Base-by-base conservation (phyloP, 2,113 vertebrate species). In the Alligator sinensis region DNA sequence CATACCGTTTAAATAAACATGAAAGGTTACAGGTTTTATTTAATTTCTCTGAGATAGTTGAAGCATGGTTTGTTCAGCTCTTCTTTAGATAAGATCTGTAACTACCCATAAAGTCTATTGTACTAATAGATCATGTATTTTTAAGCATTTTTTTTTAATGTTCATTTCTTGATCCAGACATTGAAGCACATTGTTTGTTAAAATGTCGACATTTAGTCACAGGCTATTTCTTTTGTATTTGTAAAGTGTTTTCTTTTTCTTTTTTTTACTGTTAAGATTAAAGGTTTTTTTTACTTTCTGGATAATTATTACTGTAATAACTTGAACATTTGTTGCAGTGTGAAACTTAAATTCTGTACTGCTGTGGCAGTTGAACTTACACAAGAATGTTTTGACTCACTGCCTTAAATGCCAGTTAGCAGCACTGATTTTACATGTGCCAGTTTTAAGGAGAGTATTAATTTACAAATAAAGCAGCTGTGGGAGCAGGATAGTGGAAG, bases 261-360 rank as follows among this genome's bases (percentile, higher is more conserved):
- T 78, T 80, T 86, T 96, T 94, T 86, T 84, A 91, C 28, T 95
- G 80, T 86, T 89, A 86, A 93, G 86, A 94, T 92, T 94, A 95
- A 90, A 55, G 68, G 34, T 34, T 34, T 95, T 54, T 68, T 90
- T 96, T 24, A 88, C 77, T 97, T 97, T 95, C 86, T 97, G 47
- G 84, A 93, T 95, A 96, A 96, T 47, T 47, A 90, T 22, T 82
- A 21, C 5, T 77, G 28, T 96, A 85, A 84, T 96, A 94, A 78
- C 87, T 80, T 92, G 83, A 93, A 79, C 18, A 82, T 62, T 87
- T 89, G 28, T 92, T 87, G 64, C 79, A 87, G 91, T 83, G 61
- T 89, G 90, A 74, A 87, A 58, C 18, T 64, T 96, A 90, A 96
- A 94, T 66, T 66, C 54, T 94, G 62, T 64, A 34, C 82, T 92